Evolutionary conservation across 2,113 vertebrate species (phyloP), one percentile per base, ranked within the genome.

Genomic region (Sphaerodactylus townsendi): DNA sequence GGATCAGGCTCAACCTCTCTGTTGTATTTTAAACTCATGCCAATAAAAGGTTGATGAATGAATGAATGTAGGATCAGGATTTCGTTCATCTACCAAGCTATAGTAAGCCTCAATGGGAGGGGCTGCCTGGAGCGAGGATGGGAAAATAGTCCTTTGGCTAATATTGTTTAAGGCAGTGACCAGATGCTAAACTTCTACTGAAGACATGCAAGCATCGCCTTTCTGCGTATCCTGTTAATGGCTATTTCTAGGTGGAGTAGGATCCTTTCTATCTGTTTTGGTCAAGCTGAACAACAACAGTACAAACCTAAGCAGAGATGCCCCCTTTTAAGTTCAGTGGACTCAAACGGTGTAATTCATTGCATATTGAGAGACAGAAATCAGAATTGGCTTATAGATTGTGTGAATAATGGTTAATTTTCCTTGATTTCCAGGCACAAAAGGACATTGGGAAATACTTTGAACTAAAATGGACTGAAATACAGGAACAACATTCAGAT

Each of bases 341-440:
- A 62, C 5, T 59, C 25, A 59, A 59, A 59, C 23, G 21, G 15
- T 25, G 21, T 25, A 23, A 59, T 2, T 56, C 15, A 62, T 62
- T 62, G 59, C 59, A 9, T 9, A 62, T 14, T 62, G 59, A 28
- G 74, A 71, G n/a, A 23, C 44, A 69, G 13, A 53, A 80, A 14
- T 71, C 28, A 44, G 13, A 17, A 48, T 4, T 14, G 17, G 15
- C 10, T 37, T 59, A 28, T 76, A 72, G 2, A 9, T 3, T 56
- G 5, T 64, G 70, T 86, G 2, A 64, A 9, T 71, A 39, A 81
- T 56, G 6, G 44, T 70, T 28, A 65, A 79, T 83, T 73, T 9
- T 83, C 14, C 75, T 50, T 85, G 82, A 44, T 88, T 83, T 94
- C 5, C 82, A 90, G 92, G 85, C 25, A 81, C 35, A 82, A 3